A percentile compares a stretch with the other conserved stretches of the same genome.
These are phyloP conservation scores for Temnothorax unifasciatus DNA, from an alignment of 2,888 invertebrate species.

Conservation along the genomic window DNA sequence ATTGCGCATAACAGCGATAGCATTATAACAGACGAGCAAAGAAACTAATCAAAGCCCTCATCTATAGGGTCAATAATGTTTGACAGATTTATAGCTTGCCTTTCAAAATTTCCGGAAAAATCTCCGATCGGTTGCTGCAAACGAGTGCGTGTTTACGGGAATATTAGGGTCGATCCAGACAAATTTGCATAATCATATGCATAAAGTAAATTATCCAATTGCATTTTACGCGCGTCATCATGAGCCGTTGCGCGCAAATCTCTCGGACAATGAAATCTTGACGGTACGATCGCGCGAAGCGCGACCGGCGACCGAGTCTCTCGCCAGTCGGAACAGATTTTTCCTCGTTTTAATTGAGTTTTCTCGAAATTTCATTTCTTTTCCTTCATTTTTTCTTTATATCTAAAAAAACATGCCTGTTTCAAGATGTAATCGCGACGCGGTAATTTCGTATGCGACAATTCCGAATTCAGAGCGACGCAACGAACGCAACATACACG, in stretches of 20 bases:
- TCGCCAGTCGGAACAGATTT: neutral
- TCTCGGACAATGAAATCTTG: neutral
- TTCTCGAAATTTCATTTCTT: neutral
- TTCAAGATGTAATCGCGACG: neutral
- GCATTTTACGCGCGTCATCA: too few species aligned
- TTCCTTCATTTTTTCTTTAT: neutral
- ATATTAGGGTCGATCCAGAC: neutral
- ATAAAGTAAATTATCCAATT: too few species aligned
- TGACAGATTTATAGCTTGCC: neutral
- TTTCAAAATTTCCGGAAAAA: neutral
- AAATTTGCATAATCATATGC: too few species aligned
- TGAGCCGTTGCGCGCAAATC: too few species aligned
- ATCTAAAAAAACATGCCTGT: neutral
- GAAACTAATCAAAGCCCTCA: neutral
- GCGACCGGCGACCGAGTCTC: neutral
- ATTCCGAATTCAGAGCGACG: neutral
- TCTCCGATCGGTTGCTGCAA: neutral
- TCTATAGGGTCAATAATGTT: too few species aligned
- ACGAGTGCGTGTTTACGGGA: neutral
- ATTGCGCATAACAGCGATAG: neutral
- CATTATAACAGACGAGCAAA: neutral
- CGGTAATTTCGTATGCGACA: neutral
- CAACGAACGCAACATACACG: neutral
- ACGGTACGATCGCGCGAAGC: slow-evolving; percentile 6
- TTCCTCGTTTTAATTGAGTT: neutral